These are phyloP conservation scores for Drosophila ustulata DNA, from an alignment of 2,888 invertebrate species.

Conservation along the genomic window DNA sequence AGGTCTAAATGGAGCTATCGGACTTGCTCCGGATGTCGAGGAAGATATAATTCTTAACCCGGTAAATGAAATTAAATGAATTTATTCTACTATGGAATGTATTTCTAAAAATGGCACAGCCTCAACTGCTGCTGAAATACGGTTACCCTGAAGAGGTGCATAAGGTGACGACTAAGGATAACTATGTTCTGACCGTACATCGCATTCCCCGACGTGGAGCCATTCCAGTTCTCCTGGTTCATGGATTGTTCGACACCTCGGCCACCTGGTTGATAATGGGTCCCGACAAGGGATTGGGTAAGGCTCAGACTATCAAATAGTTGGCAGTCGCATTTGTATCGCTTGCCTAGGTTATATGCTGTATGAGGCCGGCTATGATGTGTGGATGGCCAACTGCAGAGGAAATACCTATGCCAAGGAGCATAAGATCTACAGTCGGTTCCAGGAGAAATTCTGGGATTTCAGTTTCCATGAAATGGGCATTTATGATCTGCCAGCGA, in stretches of 20 bases:
- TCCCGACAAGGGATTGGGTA: constrained; percentile 85
- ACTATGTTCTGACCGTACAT: constrained; percentile 90
- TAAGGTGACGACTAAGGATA: constrained; percentile 88
- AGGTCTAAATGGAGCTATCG: neutral
- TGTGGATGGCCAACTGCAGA: constrained; percentile 88
- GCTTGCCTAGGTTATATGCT: constrained; percentile 86
- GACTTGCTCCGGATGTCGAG: constrained; percentile 12
- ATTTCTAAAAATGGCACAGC: neutral
- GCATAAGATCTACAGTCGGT: constrained; percentile 83
- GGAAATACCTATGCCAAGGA: constrained; percentile 87
- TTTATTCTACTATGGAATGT: neutral
- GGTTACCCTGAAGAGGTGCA: constrained; percentile 88
- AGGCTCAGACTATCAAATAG: neutral
- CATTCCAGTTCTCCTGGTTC: constrained; percentile 87
- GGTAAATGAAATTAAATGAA: constrained; percentile 3
- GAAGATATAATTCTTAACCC: constrained; percentile 37
- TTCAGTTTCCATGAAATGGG: constrained; percentile 91
- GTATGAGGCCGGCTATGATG: constrained; percentile 85
- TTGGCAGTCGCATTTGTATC: neutral
- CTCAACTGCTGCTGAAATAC: constrained; percentile 83
- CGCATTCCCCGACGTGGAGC: constrained; percentile 87
- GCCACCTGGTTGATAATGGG: constrained; percentile 90
- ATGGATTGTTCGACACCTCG: constrained; percentile 90
- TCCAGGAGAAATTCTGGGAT: constrained; percentile 86
- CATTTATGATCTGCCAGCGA: constrained; percentile 90